Base-by-base conservation (phyloP, 2,797 vertebrate genomes). In the Trachops cirrhosus region DNA sequence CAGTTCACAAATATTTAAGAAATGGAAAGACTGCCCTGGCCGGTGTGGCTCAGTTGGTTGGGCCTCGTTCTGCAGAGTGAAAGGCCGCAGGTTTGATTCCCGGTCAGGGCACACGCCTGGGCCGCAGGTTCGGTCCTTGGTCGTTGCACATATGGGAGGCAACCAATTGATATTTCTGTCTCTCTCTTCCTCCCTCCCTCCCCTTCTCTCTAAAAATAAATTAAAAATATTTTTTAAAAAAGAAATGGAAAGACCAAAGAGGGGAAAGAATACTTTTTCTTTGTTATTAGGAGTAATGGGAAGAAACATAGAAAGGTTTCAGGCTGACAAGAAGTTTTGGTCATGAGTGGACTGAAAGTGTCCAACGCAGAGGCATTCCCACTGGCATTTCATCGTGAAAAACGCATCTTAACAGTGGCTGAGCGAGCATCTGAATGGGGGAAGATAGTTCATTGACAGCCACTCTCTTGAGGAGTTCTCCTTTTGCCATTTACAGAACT, bases 1-100 rank as follows among this genome's bases (percentile, higher is more conserved):
- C 48, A 78, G 91, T 50, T 93, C 86, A 95, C 79, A 91, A 73
- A 82, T 91, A 91, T 54, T 88, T 74, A 52, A 95, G 52, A 89
- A 71, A 87, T 73, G 78, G 82, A 52, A 92, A 92, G 87, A 91
- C 78, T n/a, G 12, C 32, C 62, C 62, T 64, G 62, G 16, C 62
- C 32, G 12, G 62, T 64, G 62, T 64, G 62, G 59, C 29, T 16
- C 59, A 32, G 22, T 62, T 32, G 59, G 62, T 15, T n/a, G 62
- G 32, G 62, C 14, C 6, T 64, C 4, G 12, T 64, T 64, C 62
- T n/a, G 62, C 32, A 64, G 26, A n/a, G 62, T n/a, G 62, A n/a
- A n/a, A 62, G 59, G 59, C 59, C 26, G 1, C 59, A 2, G 1
- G 14, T 64, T n/a, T 14, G 32, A n/a, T 64, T 32, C 29, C 62